Base-by-base conservation (phyloP, 2,113 vertebrate genomes). In the Murina feae region DNA sequence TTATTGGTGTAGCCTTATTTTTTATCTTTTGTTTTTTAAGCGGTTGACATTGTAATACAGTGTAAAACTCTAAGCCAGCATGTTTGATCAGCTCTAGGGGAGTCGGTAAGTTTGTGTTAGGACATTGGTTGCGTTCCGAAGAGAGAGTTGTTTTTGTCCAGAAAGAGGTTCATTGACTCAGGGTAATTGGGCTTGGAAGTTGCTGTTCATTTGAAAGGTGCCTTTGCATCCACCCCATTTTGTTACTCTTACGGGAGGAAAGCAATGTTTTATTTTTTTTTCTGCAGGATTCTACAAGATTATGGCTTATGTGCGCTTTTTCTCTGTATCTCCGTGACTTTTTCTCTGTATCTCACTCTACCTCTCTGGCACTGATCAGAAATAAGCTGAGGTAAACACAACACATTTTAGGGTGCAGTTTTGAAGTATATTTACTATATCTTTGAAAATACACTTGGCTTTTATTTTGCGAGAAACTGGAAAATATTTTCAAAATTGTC, bases 381-480 rank as follows among this genome's bases (percentile, higher is more conserved):
- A 84, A 37, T 78, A 90, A 72, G 58, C 86, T 4, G 44, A 82
- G 28, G 32, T 37, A 35, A 42, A 79, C 78, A n/a, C 8, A 88
- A 81, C 35, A 53, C 71, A 58, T 68, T 86, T 88, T 78, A 72
- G 25, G 14, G 13, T 63, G 20, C 37, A 42, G 39, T 17, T 76
- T 47, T 90, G 84, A 91, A 96, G 82, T 83, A 20, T 16, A 53
- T 92, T 83, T 63, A 60, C 39, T 94, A 13, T 83, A 13, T 76
- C 58, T 92, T 83, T 93, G 66, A 87, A 95, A 92, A 91, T 69
- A 17, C 47, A 63, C 28, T 35, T 58, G 83, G 28, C n/a, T 69
- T 93, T 91, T 89, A 55, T 83, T 80, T 95, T 95, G 86, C 42
- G 86, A 86, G 49, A 86, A 60, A 80, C 20, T 94, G 89, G 81